Evolutionary conservation across 2,113 vertebrate species (phyloP), one percentile per base, ranked within the genome.

Genomic region (Solenodon paradoxus): DNA sequence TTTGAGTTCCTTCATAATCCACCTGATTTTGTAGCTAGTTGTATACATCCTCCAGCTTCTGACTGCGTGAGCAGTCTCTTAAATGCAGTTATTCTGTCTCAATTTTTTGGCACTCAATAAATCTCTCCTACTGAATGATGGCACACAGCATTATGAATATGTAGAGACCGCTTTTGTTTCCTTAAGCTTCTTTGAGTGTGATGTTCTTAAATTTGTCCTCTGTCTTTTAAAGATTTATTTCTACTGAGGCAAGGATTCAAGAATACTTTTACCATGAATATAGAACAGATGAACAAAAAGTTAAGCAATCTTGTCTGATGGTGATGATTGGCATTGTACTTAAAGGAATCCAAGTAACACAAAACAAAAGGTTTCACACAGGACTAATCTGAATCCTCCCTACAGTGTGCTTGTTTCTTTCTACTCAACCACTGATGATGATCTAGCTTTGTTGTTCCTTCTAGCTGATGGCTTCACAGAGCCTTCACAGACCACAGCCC

Each of bases 171-270:
- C 11, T n/a, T 84, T 66, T 15, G 59, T 68, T 55, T 57, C 59
- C 35, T 68, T 59, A 45, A 61, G 35, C 35, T 90, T 61, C 77
- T 11, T 61, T 78, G 79, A 71, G 28, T 26, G 55, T 51, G 3
- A 59, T 51, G 13, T 40, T 64, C 35, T 30, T 42, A 75, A 69
- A 11, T 61, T 53, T n/a, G 8, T 68, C 30, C 81, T 77, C 69
- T 74, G 1, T 61, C 69, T 81, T 66, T 24, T 24, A 49, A 66
- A 84, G 19, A 72, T 61, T 84, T 80, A n/a, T 68, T 68, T 92
- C 66, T 75, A 38, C 49, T 22, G 35, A 85, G 8, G 45, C 59
- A 45, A 74, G 35, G 1, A 47, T 53, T 61, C 78, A 38, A 79
- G 38, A n/a, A 35, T 42, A 45, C 79, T 32, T 80, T 81, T 85